phyloP scores from a whole-genome alignment of 2,113 vertebrate genomes.

The Tenrec ecaudatus region DNA sequence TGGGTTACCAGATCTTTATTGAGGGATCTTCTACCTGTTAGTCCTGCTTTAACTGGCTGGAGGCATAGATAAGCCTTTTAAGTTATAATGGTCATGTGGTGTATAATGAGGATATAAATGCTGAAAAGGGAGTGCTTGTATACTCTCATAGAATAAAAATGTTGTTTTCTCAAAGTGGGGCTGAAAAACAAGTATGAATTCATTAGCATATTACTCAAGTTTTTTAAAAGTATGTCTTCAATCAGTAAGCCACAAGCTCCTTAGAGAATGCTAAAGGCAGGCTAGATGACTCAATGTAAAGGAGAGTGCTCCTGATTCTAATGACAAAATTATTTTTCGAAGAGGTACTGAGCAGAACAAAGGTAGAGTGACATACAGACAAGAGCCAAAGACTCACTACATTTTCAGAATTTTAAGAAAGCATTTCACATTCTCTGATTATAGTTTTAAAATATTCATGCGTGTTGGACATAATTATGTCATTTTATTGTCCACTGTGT shows the following conservation, averaged over 20 bases:
- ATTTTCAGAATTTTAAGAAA: constrained; percentile 69
- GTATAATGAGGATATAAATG: not conserved
- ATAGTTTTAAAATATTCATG: constrained; percentile 79
- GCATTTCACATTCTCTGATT: constrained; percentile 70
- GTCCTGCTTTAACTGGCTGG: not conserved
- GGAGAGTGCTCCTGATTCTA: constrained; percentile 10
- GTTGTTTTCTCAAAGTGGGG: too few relatives aligned
- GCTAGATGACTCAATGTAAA: constrained; percentile 50
- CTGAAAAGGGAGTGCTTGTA: not conserved
- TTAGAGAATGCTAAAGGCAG: constrained; percentile 42
- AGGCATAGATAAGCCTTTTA: not conserved
- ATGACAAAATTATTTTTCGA: constrained; percentile 60
- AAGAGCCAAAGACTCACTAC: not conserved
- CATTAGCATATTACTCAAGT: not conserved
- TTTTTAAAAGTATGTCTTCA: constrained; percentile 23
- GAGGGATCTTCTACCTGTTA: not conserved
- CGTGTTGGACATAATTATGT: constrained; percentile 76
- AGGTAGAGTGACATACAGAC: constrained; percentile 26
- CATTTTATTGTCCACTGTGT: constrained; percentile 76
- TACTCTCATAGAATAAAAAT: not conserved
- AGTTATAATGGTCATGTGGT: not conserved
- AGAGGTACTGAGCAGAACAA: constrained; percentile 46
- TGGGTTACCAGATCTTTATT: not conserved
- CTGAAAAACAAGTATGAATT: constrained; percentile 25
- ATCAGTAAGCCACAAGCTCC: constrained; percentile 63